Evolutionary conservation across 2,113 vertebrate genomes (phyloP), one percentile per base, ranked within the genome.

Genomic region (Elgaria multicarinata): DNA sequence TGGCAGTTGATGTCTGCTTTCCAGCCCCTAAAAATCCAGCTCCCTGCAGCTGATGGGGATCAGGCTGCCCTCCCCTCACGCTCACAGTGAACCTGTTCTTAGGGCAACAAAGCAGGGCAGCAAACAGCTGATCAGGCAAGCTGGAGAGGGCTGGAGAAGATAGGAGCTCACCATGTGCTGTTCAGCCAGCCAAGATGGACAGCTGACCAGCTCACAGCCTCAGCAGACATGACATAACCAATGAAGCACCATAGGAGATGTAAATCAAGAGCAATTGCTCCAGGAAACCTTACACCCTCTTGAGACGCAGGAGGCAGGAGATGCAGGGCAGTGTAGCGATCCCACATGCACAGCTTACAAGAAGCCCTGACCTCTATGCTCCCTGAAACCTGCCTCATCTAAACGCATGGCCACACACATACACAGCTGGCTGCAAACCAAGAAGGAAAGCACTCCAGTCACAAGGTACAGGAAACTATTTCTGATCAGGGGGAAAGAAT

Each of bases 401-500:
- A 46, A 53, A 42, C 36, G 82, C 83, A 77, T 62, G 83, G 66
- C 31, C 69, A 86, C 92, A 89, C 44, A 91, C 69, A 84, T 85
- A 88, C 93, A 89, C 92, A 92, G 0, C 0, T 66, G 71, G 90
- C 95, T 92, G 93, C 93, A 90, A 81, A 85, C 88, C 83, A 81
- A 95, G 91, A 87, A 95, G 94, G 87, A 93, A 91, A 90, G 92
- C 86, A 0, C 93, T 92, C 78, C 0, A 4, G 93, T 96, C 95
- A 96, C 95, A 96, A 95, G 95, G 95, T 95, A 96, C 94, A 89
- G 92, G 92, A 93, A 95, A 96, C 95, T 96, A 96, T 95, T 96
- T 96, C 95, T 96, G 95, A 95, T 95, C 93, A 72, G 91, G 92
- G 93, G 95, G 90, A 94, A 95, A 95, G 93, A 94, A 95, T 96